A percentile compares a stretch with the other conserved stretches of the same genome.
Evolutionary conservation across 2,797 vertebrate genomes (phyloP).

Genomic region (Mus spretus): DNA sequence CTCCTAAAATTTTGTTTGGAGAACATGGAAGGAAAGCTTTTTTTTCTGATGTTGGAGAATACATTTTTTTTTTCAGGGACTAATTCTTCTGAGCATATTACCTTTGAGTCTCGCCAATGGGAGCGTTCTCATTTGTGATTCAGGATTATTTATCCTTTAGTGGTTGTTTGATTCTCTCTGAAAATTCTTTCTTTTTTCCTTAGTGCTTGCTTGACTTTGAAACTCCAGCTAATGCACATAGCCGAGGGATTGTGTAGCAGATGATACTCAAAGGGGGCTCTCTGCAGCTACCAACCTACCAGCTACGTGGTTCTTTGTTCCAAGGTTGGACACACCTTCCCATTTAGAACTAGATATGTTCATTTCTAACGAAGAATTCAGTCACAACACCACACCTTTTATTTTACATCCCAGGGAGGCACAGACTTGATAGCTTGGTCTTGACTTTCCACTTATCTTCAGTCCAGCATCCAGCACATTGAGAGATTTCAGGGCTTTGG

Average conservation of each 20-base stretch:
- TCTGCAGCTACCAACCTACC: background rate
- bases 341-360: background rate
- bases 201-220: conserved; percentile 77
- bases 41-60: conserved; percentile 86
- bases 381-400: background rate
- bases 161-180: conserved; percentile 87
- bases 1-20: conserved; percentile 83
- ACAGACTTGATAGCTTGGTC: background rate
- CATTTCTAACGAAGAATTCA: conserved; percentile 4
- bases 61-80: conserved; percentile 87
- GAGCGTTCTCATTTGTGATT: conserved; percentile 87
- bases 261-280: background rate
- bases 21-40: conserved; percentile 85
- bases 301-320: background rate
- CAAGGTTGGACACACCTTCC: background rate
- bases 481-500: background rate
- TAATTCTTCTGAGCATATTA: conserved; percentile 89
- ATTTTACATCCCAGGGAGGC: background rate
- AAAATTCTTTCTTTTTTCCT: conserved; percentile 83
- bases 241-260: conserved; percentile 74
- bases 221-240: conserved; percentile 64
- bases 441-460: background rate
- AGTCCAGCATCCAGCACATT: background rate
- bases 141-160: conserved; percentile 87
- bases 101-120: conserved; percentile 87